Evolutionary conservation across 2,888 invertebrate species (phyloP), one percentile per base, ranked within the genome.

Genomic region (Brachyptera risi): DNA sequence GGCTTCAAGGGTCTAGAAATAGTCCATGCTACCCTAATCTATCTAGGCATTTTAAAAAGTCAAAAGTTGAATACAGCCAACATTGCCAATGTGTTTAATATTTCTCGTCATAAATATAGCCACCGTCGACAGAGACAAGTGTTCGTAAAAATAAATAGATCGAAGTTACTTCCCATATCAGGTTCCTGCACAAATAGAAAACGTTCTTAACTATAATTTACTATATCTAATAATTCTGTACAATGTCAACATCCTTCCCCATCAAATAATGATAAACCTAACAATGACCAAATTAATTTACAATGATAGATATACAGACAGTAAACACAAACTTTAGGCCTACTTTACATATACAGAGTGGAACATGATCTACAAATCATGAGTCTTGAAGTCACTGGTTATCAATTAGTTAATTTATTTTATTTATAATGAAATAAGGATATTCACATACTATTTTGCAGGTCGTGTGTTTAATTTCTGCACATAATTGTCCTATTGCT

Each of bases 401-500:
- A 35, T 35, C 35, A 54, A 54, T 54, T 54, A 54, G 35, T 54
- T 44, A 54, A 54, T 54, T 35, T 54, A 35, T 54, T 54, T 54
- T 35, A 54, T 54, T 54, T 54, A 54, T 54, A 54, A 54, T 54
- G 35, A 54, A 54, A 54, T 37, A 54, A 54, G 35, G 54, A 54
- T 54, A 54, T 54, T 54, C 54, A 54, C 54, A 54, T 54, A 54
- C 54, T 54, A 54, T 54, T 31, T 37, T 54, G 54, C 54, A 54
- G 35, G 35, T 54, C 11, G 54, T 54, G 26, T 51, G 24, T 51
- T 51, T 44, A 57, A 59, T 56, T 59, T 60, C 63, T 50, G 49
- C 58, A 47, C 61, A 63, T 56, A 58, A n/a, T 59, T 58, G 61
- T 63, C 63, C 63, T 63, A 63, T 61, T 59, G 63, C 61, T 58